phyloP scores from a whole-genome alignment of 2,113 vertebrate species.

The Rissa tridactyla region DNA sequence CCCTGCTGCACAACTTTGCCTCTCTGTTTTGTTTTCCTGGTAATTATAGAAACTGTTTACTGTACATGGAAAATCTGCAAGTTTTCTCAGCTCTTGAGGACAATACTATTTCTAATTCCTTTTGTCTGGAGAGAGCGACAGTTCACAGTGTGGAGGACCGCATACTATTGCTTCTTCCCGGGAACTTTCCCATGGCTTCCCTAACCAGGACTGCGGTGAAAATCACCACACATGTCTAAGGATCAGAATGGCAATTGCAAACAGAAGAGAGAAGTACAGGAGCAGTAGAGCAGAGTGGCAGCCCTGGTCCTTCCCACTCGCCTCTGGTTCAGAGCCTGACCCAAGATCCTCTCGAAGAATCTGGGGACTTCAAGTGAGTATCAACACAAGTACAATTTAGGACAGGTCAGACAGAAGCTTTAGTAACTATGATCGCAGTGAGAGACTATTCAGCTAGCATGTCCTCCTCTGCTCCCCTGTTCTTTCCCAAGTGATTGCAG shows the following conservation, averaged over 20 bases:
- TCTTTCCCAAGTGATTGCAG: not conserved
- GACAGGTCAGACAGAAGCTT: not conserved
- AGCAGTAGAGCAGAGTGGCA: not conserved
- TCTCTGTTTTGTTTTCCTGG: slow-evolving; percentile 18
- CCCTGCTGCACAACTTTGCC: not conserved
- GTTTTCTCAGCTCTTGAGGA: slow-evolving; percentile 48
- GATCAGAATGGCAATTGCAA: not conserved
- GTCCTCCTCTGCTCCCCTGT: not conserved
- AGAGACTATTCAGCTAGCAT: not conserved
- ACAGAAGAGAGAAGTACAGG: not conserved
- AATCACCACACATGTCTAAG: not conserved
- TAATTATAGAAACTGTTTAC: slow-evolving; percentile 43
- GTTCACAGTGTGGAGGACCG: not conserved
- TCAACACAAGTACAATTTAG: not conserved
- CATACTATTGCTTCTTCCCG: not conserved
- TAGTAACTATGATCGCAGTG: not conserved
- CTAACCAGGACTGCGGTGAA: not conserved
- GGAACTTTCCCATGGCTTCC: slow-evolving; percentile 28
- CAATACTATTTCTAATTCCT: slow-evolving; percentile 33
- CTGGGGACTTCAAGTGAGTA: not conserved
- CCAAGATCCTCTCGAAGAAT: not conserved
- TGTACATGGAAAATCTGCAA: slow-evolving; percentile 40
- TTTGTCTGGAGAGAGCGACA: slow-evolving; percentile 19
- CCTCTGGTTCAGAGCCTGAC: not conserved
- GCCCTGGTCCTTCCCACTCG: not conserved